phyloP scores from a whole-genome alignment of 2,797 vertebrate species.

The Heliangelus exortis region DNA sequence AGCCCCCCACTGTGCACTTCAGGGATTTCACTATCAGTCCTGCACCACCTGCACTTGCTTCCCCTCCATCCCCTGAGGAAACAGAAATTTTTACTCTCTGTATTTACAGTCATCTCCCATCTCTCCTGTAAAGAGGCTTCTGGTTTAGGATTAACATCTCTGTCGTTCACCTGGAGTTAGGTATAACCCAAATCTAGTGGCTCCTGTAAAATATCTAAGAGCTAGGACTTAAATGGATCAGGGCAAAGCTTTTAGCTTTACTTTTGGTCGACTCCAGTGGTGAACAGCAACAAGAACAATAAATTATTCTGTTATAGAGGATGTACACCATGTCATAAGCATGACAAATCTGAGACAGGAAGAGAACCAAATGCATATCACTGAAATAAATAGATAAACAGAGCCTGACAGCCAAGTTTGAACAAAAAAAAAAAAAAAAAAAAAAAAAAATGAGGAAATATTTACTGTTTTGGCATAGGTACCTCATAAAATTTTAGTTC shows the following conservation, averaged over 20 bases:
- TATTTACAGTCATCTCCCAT: neutral
- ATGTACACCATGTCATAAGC: neutral
- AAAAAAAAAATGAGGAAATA: neutral
- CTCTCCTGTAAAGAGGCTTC: neutral
- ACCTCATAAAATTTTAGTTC: neutral
- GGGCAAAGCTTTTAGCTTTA: neutral
- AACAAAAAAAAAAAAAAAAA: neutral
- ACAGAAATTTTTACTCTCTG: neutral
- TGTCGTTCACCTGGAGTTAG: neutral
- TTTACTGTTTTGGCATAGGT: neutral
- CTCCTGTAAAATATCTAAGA: neutral
- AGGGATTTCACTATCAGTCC: constrained; percentile 6
- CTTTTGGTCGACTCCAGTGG: neutral
- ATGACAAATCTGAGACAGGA: neutral
- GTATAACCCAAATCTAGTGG: neutral
- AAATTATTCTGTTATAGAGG: neutral
- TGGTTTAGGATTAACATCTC: neutral
- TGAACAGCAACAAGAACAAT: neutral
- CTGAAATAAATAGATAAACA: neutral
- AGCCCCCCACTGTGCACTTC: rapidly evolving
- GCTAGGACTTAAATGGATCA: neutral
- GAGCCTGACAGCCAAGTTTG: neutral
- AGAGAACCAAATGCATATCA: neutral
- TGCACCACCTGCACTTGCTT: constrained; percentile 1
- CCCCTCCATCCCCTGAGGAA: neutral